phyloP scores from a whole-genome alignment of 2,113 vertebrate genomes.

The Corythaixoides concolor region DNA sequence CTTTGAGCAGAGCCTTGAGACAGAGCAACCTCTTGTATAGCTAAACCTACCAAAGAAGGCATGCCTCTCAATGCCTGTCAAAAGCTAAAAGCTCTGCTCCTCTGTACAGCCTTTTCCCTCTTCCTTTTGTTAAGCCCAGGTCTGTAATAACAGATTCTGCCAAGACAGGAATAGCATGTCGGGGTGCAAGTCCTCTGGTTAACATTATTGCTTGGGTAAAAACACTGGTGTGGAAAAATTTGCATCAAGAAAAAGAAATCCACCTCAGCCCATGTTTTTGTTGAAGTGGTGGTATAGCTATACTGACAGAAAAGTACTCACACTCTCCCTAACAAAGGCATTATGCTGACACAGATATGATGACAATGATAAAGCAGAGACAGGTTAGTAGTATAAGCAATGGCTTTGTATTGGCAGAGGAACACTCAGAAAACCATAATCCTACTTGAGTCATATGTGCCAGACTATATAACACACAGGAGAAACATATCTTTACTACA shows the following conservation, averaged over 20 bases:
- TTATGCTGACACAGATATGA: background rate
- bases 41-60: background rate
- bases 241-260: background rate
- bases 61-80: background rate
- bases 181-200: background rate
- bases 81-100: background rate
- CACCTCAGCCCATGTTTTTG: background rate
- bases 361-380: background rate
- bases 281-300: background rate
- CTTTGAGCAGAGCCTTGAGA: background rate
- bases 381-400: background rate
- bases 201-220: background rate
- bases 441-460: background rate
- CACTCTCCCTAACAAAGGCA: background rate
- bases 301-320: background rate
- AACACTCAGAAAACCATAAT: background rate
- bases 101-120: background rate
- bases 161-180: background rate
- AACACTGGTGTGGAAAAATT: background rate
- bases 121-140: background rate
- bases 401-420: background rate
- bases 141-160: background rate
- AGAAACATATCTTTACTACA: background rate
- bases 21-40: background rate
- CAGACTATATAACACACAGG: background rate